Base-by-base conservation (phyloP, 2,888 invertebrate genomes). In the Cosmorhoe ocellata region DNA sequence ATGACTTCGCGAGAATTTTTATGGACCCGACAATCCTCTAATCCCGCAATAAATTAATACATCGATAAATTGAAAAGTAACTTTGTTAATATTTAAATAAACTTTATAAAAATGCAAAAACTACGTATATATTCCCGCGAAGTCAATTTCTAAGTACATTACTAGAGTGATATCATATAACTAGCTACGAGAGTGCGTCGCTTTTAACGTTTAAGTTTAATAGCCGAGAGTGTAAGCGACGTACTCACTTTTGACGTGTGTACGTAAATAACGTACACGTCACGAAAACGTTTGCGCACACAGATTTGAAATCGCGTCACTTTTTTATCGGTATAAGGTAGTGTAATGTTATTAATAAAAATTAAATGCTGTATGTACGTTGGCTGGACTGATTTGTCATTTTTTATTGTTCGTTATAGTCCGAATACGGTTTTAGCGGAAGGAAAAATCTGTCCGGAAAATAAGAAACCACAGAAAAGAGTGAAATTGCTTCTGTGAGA, bases 51-150 rank as follows among this genome's bases (percentile, higher is more conserved):
- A 59, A 59, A 61, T 55, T 11, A 59, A 58, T 39, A 44, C 55
- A 60, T 54, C 32, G 48, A 54, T 24, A 61, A 49, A 26, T 56
- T 48, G 33, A 13, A 49, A 53, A 50, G 36, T 27, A 41, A 43
- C 32, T 42, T 41, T 18, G 2, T n/a, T n/a, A n/a, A n/a, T n/a
- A n/a, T 50, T 26, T 10, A 58, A 62, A 56, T 34, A 56, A 59
- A 54, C 31, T 54, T 58, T 62, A 62, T 59, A 62, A 62, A 62
- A 62, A 62, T 62, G 65, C 60, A 53, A 60, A 60, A 61, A 61
- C 58, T 58, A 51, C 57, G 13, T 30, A 51, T 41, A 52, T 59
- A 56, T 62, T 59, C 64, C 60, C 63, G 67, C 61, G 59, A 67
- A 64, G 67, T 49, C 72, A 60, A 60, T 8, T 7, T n/a, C 22